Base-by-base conservation (phyloP, 2,888 invertebrate genomes). In the Sylvicola cinctus region DNA sequence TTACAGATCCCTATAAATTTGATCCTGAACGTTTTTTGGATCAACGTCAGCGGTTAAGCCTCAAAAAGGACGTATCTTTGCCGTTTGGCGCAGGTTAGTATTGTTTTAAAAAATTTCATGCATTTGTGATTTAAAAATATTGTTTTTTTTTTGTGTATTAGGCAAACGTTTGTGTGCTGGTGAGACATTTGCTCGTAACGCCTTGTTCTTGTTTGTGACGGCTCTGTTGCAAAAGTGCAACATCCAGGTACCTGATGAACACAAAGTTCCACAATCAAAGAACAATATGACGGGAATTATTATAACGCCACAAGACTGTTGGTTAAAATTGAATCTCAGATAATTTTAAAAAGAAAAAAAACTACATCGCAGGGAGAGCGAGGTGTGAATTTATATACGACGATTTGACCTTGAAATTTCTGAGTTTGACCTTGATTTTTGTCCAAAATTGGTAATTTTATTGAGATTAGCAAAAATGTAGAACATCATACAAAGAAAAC, bases 81-180 rank as follows among this genome's bases (percentile, higher is more conserved):
- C 68, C 72, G 0, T 77, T 77, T 48, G 74, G 76, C 31, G 66
- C 68, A 43, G 74, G 74, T 71, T n/a, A n/a, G n/a, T n/a, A n/a
- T n/a, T n/a, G n/a, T n/a, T n/a, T n/a, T n/a, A 51, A 51, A 45
- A 33, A 23, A 12, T 36, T 29, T 11, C n/a, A n/a, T n/a, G n/a
- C n/a, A n/a, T n/a, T n/a, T n/a, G n/a, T n/a, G n/a, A n/a, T n/a
- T n/a, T n/a, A n/a, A n/a, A n/a, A n/a, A n/a, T n/a, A n/a, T n/a
- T 12, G 10, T 13, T 1, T 26, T 36, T 34, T 6, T 29, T 16
- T 38, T 36, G 29, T 2, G 39, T 47, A 46, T 1, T 49, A 68
- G 75, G 76, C 1, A 66, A 68, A 42, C 61, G 77, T 17, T 51
- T 75, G 0, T 78, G 78, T 45, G 67, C 73, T 1, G 78, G 77